Conservation (phyloP, 1,140 invertebrate species). For the Drosophila lini region DNA sequence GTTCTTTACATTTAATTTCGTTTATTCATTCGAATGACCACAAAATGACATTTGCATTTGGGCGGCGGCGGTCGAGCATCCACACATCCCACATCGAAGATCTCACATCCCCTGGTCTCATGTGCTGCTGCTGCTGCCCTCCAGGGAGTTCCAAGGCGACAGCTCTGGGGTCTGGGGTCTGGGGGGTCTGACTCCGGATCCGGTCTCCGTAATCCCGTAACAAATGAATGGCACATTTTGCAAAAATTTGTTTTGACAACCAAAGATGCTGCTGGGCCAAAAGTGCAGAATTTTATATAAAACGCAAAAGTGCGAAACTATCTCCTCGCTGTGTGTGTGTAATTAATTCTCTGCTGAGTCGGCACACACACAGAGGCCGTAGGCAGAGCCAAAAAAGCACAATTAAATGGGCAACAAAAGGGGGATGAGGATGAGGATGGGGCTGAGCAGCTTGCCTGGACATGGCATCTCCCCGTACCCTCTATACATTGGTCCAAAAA, state of each 20-base stretch:
- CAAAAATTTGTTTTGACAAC: slow-evolving; percentile 77
- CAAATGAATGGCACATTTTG: slow-evolving; percentile 78
- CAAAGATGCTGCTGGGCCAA: slow-evolving; percentile 36
- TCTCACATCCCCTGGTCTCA: slow-evolving; percentile 23
- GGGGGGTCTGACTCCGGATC: not conserved
- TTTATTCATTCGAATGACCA: slow-evolving; percentile 83
- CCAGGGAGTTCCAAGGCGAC: slow-evolving; percentile 43
- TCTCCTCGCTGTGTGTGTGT: slow-evolving; percentile 34
- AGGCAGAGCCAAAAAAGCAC: slow-evolving; percentile 61
- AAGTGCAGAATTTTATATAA: slow-evolving; percentile 65
- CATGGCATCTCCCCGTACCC: slow-evolving; percentile 1
- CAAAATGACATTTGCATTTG: slow-evolving; percentile 84
- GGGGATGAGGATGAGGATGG: not conserved
- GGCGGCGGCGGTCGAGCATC: slow-evolving; percentile 26
- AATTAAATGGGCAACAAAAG: slow-evolving; percentile 69
- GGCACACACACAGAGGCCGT: slow-evolving; percentile 40
- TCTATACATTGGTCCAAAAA: slow-evolving; percentile 7
- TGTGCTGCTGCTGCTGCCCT: slow-evolving; percentile 18
- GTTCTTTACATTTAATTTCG: slow-evolving; percentile 81
- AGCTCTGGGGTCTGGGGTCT: slow-evolving; percentile 5
- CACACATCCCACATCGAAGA: not conserved
- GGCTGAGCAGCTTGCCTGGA: slow-evolving; percentile 17
- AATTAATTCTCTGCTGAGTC: slow-evolving; percentile 77
- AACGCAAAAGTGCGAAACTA: slow-evolving; percentile 62
- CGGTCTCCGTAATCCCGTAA: slow-evolving; percentile 64